Evolutionary conservation across 1,140 invertebrate species (phyloP).

Genomic region (Danaus plexippus): DNA sequence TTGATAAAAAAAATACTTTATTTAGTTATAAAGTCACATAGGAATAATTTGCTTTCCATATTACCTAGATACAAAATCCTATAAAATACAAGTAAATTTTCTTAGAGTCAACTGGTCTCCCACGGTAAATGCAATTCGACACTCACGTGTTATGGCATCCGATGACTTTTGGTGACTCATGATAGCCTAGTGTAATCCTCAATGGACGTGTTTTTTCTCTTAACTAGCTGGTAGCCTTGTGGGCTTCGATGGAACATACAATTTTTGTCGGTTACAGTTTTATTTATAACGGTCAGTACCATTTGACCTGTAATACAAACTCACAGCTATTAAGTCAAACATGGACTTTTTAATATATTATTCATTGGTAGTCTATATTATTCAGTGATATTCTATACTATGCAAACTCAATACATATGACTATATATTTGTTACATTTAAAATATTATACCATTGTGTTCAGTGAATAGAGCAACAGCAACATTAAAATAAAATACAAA

Average conservation of each 20-base stretch:
- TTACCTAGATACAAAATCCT: background rate
- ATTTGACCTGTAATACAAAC: too few species aligned
- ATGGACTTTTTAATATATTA: conserved; percentile 6
- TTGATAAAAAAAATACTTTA: too few species aligned
- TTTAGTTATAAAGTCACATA: background rate
- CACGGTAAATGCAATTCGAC: conserved; percentile 60
- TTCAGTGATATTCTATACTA: too few species aligned
- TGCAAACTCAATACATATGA: too few species aligned
- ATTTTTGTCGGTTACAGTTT: too few species aligned
- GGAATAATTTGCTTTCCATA: conserved; percentile 1
- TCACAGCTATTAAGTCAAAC: too few species aligned
- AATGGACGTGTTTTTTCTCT: conserved; percentile 58
- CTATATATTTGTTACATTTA: too few species aligned
- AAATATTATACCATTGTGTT: too few species aligned
- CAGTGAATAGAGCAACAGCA: too few species aligned
- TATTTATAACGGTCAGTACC: too few species aligned
- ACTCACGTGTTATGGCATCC: conserved; percentile 60
- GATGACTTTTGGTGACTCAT: conserved; percentile 51
- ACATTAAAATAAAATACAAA: too few species aligned
- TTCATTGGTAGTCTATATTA: background rate
- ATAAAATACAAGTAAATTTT: conserved; percentile 12
- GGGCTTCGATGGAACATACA: background rate
- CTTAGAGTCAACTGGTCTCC: conserved; percentile 36
- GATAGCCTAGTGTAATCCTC: conserved; percentile 27
- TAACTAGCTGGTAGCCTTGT: conserved; percentile 36